phyloP scores from a whole-genome alignment of 2,888 invertebrate genomes.

The Clitarchus hookeri region DNA sequence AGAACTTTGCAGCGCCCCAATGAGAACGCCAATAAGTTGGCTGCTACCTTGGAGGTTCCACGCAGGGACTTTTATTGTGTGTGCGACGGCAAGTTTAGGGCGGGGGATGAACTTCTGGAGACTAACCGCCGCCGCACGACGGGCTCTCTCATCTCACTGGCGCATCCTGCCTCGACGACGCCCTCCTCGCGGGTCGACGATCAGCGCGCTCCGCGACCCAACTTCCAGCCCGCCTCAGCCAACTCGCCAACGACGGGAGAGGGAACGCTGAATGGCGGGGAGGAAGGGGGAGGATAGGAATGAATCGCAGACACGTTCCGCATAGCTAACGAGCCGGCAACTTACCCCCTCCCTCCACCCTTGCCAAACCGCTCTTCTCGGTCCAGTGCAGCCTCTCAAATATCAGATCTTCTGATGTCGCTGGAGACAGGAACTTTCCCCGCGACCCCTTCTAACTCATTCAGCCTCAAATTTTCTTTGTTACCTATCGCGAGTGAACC shows the following conservation, averaged over 20 bases:
- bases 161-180: neutral
- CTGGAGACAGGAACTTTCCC: neutral
- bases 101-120: too few relatives aligned
- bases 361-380: neutral
- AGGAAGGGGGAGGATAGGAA: neutral
- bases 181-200: neutral
- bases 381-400: conserved; percentile 10
- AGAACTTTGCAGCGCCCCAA: too few relatives aligned
- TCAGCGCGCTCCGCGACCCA: neutral
- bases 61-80: too few relatives aligned
- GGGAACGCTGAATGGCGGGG: neutral
- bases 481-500: conserved; percentile 9
- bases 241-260: neutral
- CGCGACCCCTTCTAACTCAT: neutral
- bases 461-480: conserved; percentile 1
- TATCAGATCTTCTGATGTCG: conserved; percentile 2
- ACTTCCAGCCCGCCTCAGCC: neutral
- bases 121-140: too few relatives aligned
- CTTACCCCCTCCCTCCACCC: neutral
- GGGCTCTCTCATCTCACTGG: too few relatives aligned
- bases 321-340: conserved; percentile 14
- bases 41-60: too few relatives aligned
- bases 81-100: too few relatives aligned
- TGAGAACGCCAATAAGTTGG: too few relatives aligned
- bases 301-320: conserved; percentile 14